Base-by-base conservation (phyloP, 1,140 invertebrate genomes). In the Ceratitis capitata region DNA sequence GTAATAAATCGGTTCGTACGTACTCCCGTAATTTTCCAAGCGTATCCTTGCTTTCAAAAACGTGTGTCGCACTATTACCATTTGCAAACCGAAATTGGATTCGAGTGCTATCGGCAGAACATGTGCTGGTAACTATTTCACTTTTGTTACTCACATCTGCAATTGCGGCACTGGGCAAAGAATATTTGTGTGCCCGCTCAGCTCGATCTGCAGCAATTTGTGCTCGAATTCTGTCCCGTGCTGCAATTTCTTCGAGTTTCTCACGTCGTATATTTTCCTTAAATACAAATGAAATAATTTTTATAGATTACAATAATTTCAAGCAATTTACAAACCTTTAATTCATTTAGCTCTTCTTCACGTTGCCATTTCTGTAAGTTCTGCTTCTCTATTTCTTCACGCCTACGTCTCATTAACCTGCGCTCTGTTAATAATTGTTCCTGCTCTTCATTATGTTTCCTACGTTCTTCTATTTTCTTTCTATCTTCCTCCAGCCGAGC, bases 41-140 rank as follows among this genome's bases (percentile, higher is more conserved):
- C 49, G 91, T 87, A 87, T 91, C 90, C 0, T 86, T 83, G 9
- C 69, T 82, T 23, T 90, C 86, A 86, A 93, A 93, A 6, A 92
- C 89, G 83, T 92, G 88, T 9, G 90, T 93, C 64, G 90, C 88
- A 5, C 88, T 86, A 1, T 93, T 94, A 14, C 97, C 97, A 91
- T 96, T 95, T 0, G 97, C 95, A 78, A 98, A 88, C 87, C 96
- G 94, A 89, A 98, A 97, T 92, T 98, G 97, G 61, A 98, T 94
- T 83, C 96, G 93, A 0, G 96, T 89, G 94, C 96, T 88, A 96
- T 97, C 92, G 12, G 49, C 32, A 4, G 85, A 58, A 84, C 96
- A 95, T 84, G 94, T 74, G 42, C 74, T 74, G n/a, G n/a, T n/a
- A 7, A 47, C n/a, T 9, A 78, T 19, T n/a, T n/a, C 69, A 9